These are phyloP conservation scores for Rhyacophila brunnea DNA, from an alignment of 1,140 invertebrate species.

Conservation along the genomic window DNA sequence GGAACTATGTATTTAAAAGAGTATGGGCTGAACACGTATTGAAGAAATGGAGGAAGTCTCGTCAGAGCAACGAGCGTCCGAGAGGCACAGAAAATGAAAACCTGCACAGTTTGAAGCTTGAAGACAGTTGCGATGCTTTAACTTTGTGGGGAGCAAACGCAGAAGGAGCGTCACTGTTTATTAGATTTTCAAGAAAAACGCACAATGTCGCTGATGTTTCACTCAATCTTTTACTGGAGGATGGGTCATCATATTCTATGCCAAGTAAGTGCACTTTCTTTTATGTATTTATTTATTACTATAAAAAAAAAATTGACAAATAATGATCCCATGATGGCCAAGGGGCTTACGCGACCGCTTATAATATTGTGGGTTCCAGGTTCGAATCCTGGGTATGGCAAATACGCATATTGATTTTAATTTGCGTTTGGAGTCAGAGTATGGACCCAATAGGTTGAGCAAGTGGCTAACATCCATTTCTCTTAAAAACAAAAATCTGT, in stretches of 20 bases:
- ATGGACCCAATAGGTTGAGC: too few relatives aligned
- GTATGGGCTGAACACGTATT: slow-evolving; percentile 41
- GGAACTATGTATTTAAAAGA: slow-evolving; percentile 48
- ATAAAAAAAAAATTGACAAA: too few relatives aligned
- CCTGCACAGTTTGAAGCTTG: slow-evolving; percentile 13
- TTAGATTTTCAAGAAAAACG: slow-evolving; percentile 45
- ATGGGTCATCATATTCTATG: slow-evolving; percentile 52
- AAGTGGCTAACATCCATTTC: too few relatives aligned
- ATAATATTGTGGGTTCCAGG: too few relatives aligned
- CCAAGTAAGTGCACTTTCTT: too few relatives aligned
- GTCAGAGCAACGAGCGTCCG: slow-evolving; percentile 16
- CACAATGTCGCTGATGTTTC: slow-evolving; percentile 45
- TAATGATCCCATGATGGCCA: too few relatives aligned
- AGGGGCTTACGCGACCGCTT: too few relatives aligned
- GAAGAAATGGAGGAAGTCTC: slow-evolving; percentile 42
- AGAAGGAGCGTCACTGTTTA: slow-evolving; percentile 44
- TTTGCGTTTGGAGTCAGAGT: too few relatives aligned
- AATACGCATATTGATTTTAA: too few relatives aligned
- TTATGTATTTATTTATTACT: too few relatives aligned
- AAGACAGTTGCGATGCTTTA: slow-evolving; percentile 43
- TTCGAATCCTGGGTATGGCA: too few relatives aligned
- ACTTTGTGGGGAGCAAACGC: slow-evolving; percentile 45
- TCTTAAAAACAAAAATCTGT: too few relatives aligned
- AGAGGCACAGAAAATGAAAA: slow-evolving; percentile 10
- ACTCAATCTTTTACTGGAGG: slow-evolving; percentile 47